These are phyloP conservation scores for Eilema sororculum DNA, from an alignment of 2,888 invertebrate species.

Conservation along the genomic window DNA sequence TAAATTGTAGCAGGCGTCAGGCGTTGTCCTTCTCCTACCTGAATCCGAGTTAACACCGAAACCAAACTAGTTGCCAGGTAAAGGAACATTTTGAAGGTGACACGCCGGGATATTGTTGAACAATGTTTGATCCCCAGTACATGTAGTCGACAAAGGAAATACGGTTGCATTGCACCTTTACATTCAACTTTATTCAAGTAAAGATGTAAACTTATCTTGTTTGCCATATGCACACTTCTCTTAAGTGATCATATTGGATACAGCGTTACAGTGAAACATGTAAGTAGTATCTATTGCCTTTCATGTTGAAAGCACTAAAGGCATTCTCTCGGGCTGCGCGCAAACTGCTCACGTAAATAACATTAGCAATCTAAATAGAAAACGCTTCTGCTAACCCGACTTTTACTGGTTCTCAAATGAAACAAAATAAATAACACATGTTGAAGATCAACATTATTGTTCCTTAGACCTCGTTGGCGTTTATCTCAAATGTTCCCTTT, in stretches of 20 bases:
- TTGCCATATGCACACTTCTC: not conserved
- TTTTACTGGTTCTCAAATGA: conserved; percentile 28
- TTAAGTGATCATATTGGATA: not conserved
- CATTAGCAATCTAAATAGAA: conserved; percentile 37
- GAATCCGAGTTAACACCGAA: conserved; percentile 11
- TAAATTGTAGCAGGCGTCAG: not conserved
- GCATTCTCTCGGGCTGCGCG: conserved; percentile 42
- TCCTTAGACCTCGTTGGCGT: not conserved
- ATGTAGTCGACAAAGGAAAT: too few species aligned
- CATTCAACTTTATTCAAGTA: too few species aligned
- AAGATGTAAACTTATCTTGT: too few species aligned
- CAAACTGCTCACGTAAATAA: conserved; percentile 35
- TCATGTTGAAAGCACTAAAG: conserved; percentile 25
- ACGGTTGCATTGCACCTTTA: too few species aligned
- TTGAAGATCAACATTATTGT: conserved; percentile 17
- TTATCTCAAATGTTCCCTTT: conserved; percentile 5
- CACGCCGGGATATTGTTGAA: not conserved
- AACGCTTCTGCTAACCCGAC: conserved; percentile 29
- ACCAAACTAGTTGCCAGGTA: conserved; percentile 39
- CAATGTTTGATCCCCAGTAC: not conserved
- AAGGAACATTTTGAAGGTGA: conserved; percentile 9
- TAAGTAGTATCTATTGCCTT: conserved; percentile 30
- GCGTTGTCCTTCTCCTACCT: conserved; percentile 13
- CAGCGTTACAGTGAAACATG: conserved; percentile 7
- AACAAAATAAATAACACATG: conserved; percentile 30